Evolutionary conservation across 2,888 invertebrate species (phyloP), one percentile per base, ranked within the genome.

Genomic region (Caenorhabditis sp.): DNA sequence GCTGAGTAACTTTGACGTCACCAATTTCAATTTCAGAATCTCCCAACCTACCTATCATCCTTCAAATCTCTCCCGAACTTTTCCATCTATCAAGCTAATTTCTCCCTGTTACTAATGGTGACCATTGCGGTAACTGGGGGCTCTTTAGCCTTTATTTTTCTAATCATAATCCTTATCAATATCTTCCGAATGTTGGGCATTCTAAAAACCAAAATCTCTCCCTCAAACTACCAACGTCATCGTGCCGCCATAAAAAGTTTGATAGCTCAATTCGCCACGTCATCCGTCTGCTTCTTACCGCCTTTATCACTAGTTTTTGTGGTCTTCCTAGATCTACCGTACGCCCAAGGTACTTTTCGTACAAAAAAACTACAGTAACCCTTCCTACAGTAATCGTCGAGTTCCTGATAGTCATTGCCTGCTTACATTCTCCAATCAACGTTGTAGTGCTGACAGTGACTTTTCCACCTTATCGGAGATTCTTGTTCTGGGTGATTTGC

Each of bases 261-360:
- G 8, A n/a, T 74, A 0, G 74, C 74, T 28, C 74, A 74, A 26
- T 74, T 74, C n/a, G 74, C 74, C 40, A 74, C 74, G 26, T 74
- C 74, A n/a, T 58, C 65, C 2, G 65, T 74, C 9, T 74, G 65
- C 22, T 50, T 74, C 4, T 13, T 74, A 32, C 74, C 74, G 5
- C 65, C 74, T 1, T 44, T 74, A 3, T 65, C 56, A 0, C 37
- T 74, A 5, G 58, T 65, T 40, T 74, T 74, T 9, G 74, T 74
- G 28, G 74, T 74, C 0, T 65, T 74, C 13, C 18, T 65, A 15
- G 50, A 44, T 20, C 24, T 64, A 13, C 56, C 64, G 2, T 5
- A 64, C 58, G 37, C 64, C 0, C 72, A 72, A 26, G 56, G 72
- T 72, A 28, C 53, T 9, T 20, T 0, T 9, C 9, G 20, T 26